Evolutionary conservation across 2,888 invertebrate species (phyloP), one percentile per base, ranked within the genome.

Genomic region (Ophion ventricosus): DNA sequence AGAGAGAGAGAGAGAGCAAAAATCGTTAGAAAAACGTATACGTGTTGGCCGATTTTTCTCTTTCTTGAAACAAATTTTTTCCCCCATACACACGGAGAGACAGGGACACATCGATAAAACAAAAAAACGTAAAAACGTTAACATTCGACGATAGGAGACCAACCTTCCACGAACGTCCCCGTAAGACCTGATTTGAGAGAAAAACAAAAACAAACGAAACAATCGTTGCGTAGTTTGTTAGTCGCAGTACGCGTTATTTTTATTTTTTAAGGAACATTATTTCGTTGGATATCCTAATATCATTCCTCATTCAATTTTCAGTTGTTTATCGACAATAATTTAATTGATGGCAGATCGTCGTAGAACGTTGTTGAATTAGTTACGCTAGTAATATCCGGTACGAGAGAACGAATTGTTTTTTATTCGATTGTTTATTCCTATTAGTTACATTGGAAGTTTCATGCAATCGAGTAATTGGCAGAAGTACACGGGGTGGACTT

Each of bases 161-260:
- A 95, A 95, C 95, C 95, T 95, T 95, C 95, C 95, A 95, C 93
- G 94, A 94, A 93, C 95, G 94, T 95, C 95, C 95, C 90, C 95
- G 95, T 94, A 94, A 95, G 95, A 95, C 95, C 95, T 95, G 87
- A 85, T 80, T 83, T 85, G 81, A 86, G 82, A 86, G 83, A 91
- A 75, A 64, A 67, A 76, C 17, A 88, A 86, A 85, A 89, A 89
- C 76, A 70, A 75, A 84, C 69, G 67, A 90, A 88, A 89, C 89
- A 88, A 89, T 89, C 87, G 88, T 91, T 91, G 91, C 89, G 90
- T 82, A 88, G 87, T 86, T 85, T 87, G 87, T 88, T 90, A 89
- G 87, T 89, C 66, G 82, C 69, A 74, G 23, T 25, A 40, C 56
- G 64, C 56, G 14, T 64, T 64, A 25, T 25, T 25, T 63, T 61